Percentiles rank a stretch among this genome's conserved stretches.
Evolutionary conservation across 2,113 vertebrate genomes (phyloP).

Genomic region (Tyto alba): DNA sequence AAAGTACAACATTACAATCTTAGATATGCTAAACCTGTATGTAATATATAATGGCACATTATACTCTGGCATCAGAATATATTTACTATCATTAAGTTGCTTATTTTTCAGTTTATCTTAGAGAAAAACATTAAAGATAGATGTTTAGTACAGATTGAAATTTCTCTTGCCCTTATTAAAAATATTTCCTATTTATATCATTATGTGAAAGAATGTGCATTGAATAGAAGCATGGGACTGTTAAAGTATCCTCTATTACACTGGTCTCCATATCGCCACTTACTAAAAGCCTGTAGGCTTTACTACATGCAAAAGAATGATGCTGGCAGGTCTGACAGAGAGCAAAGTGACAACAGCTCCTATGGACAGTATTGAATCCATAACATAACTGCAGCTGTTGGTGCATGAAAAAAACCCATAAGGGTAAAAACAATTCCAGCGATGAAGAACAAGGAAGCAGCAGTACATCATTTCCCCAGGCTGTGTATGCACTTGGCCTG

Average conservation of each 20-base stretch:
- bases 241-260: not conserved
- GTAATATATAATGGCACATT: not conserved
- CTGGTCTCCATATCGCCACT: rapidly evolving
- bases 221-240: not conserved
- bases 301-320: not conserved
- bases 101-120: not conserved
- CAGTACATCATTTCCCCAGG: not conserved
- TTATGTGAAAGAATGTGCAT: not conserved
- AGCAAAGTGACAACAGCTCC: not conserved
- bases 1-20: not conserved
- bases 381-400: not conserved
- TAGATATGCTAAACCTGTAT: not conserved
- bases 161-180: not conserved
- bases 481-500: not conserved
- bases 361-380: not conserved
- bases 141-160: not conserved
- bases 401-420: not conserved
- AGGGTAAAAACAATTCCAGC: not conserved
- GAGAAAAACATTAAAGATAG: not conserved
- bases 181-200: not conserved
- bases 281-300: not conserved
- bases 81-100: not conserved
- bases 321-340: not conserved
- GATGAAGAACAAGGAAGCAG: not conserved
- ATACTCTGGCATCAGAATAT: not conserved